Evolutionary conservation across 1,140 invertebrate species (phyloP).

Genomic region (Nephotettix cincticeps): DNA sequence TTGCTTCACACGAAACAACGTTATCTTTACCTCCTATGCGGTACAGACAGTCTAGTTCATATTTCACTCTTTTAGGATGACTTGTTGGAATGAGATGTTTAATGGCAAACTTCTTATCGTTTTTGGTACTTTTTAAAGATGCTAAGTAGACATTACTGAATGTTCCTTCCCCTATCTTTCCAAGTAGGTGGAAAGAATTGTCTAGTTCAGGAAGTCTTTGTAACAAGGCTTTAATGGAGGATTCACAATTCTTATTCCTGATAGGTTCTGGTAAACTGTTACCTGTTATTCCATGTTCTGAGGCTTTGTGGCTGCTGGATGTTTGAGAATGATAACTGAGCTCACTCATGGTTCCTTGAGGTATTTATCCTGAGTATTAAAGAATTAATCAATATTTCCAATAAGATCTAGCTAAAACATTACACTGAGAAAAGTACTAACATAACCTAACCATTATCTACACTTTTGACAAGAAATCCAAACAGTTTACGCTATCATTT

Average conservation of each 20-base stretch:
- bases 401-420: too few relatives aligned
- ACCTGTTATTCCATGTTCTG: too few relatives aligned
- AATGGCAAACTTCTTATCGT: conserved; percentile 66
- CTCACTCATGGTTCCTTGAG: too few relatives aligned
- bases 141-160: conserved; percentile 81
- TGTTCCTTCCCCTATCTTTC: conserved; percentile 75
- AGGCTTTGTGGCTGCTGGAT: too few relatives aligned
- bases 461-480: too few relatives aligned
- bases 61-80: conserved; percentile 71
- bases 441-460: too few relatives aligned
- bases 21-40: conserved; percentile 83
- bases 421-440: too few relatives aligned
- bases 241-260: not conserved
- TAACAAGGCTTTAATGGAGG: conserved; percentile 49
- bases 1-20: conserved; percentile 78
- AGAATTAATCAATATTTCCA: too few relatives aligned
- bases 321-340: too few relatives aligned
- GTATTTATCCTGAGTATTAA: too few relatives aligned
- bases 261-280: too few relatives aligned
- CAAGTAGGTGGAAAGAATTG: conserved; percentile 64
- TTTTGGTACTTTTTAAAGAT: conserved; percentile 54
- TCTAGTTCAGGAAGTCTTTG: conserved; percentile 59
- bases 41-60: conserved; percentile 74
- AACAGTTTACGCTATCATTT: too few relatives aligned
- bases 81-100: conserved; percentile 83